Evolutionary conservation across 2,797 vertebrate genomes (phyloP).

Genomic region (Megaceryle alcyon): DNA sequence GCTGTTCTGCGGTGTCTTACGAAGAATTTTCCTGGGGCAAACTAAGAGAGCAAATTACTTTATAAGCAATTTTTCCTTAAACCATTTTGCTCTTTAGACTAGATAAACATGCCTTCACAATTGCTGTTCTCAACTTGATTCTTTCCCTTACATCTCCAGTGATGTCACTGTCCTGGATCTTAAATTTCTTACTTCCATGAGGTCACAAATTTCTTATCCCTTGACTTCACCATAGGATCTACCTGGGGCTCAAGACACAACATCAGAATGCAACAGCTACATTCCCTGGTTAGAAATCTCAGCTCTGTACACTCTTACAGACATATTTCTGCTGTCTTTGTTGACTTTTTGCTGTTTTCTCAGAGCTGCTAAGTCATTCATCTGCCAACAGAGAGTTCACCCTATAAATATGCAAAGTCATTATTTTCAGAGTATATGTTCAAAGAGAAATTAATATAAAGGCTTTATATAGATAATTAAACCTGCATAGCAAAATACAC

Average conservation of each 20-base stretch:
- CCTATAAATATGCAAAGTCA: background rate
- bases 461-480: background rate
- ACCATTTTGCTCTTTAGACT: background rate
- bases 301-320: background rate
- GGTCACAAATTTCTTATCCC: background rate
- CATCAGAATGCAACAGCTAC: background rate
- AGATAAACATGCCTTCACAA: background rate
- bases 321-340: background rate
- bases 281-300: background rate
- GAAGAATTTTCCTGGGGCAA: background rate
- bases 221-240: background rate
- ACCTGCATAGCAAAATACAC: background rate
- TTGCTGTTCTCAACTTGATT: background rate
- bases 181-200: background rate
- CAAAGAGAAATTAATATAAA: slow-evolving; percentile 2
- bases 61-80: background rate
- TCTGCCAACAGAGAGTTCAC: background rate
- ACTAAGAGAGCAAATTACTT: background rate
- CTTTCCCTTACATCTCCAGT: background rate
- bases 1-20: background rate
- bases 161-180: background rate
- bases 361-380: background rate
- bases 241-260: background rate
- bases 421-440: background rate
- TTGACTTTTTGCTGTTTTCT: background rate